These are phyloP conservation scores for Peromyscus attwateri DNA, from an alignment of 2,797 vertebrate species.

Conservation along the genomic window DNA sequence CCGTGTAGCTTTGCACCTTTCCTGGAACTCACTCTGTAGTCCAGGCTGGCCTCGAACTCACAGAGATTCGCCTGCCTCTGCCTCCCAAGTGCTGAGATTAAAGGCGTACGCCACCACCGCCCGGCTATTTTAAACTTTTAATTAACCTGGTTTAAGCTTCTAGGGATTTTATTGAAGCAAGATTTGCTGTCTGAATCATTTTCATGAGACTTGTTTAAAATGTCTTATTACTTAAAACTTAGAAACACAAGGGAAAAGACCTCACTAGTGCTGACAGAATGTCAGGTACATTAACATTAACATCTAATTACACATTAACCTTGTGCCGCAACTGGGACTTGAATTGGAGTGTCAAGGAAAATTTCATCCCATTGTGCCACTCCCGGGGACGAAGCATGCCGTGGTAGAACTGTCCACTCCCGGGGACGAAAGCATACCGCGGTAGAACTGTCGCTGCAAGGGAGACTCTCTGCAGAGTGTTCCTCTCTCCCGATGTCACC, in stretches of 20 bases:
- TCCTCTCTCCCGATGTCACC: neutral
- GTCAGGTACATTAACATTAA: neutral
- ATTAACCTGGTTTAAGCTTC: conserved; percentile 26
- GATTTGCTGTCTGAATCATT: conserved; percentile 36
- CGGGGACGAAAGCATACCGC: too few species aligned
- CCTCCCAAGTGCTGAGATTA: too few species aligned
- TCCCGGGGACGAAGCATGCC: conserved; percentile 5
- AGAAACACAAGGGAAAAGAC: neutral
- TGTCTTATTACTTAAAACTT: conserved; percentile 36
- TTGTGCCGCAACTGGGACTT: neutral
- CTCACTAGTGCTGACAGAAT: neutral
- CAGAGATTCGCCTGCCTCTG: too few species aligned
- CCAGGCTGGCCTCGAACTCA: too few species aligned
- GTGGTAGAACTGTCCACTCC: too few species aligned
- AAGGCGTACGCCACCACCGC: too few species aligned
- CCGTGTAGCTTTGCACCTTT: too few species aligned
- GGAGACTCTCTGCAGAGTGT: too few species aligned
- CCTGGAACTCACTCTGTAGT: too few species aligned
- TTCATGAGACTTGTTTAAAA: conserved; percentile 35
- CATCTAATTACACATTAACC: neutral
- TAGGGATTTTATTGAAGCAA: conserved; percentile 14
- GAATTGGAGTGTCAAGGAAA: neutral
- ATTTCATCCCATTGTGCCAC: neutral
- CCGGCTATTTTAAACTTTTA: too few species aligned
- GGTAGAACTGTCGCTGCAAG: neutral